Conservation (phyloP, 2,888 invertebrate species). For the Morinoia aosen region DNA sequence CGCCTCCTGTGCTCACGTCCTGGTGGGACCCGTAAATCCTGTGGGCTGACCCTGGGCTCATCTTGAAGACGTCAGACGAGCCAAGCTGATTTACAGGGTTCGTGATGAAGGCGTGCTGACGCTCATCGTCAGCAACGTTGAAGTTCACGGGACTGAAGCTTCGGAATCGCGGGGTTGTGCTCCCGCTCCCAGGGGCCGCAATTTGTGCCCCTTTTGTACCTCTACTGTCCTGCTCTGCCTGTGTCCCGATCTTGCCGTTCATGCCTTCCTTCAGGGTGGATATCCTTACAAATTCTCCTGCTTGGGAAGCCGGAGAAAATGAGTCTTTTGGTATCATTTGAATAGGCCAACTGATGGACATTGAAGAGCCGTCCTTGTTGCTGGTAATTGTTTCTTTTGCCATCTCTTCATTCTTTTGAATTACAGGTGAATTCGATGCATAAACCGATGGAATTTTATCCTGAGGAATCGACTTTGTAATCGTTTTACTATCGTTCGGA, state of each 20-base stretch:
- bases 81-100: conserved; percentile 9
- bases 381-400: not conserved
- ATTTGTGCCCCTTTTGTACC: not conserved
- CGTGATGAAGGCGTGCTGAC: not conserved
- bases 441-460: not conserved
- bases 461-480: not conserved
- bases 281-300: conserved; percentile 48
- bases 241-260: not conserved
- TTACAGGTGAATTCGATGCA: not conserved
- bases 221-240: not conserved
- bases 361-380: not conserved
- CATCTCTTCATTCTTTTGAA: not conserved
- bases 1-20: not conserved
- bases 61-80: not conserved
- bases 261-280: not conserved
- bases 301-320: conserved; percentile 22
- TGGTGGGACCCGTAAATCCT: conserved; percentile 41
- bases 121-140: not conserved
- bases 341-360: conserved; percentile 45
- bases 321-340: conserved; percentile 50
- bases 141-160: conserved; percentile 47
- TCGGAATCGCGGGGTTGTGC: not conserved
- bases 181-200: not conserved
- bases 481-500: not conserved
- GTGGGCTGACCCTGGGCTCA: not conserved